These are phyloP conservation scores for Ptilorrhoa leucosticta DNA, from an alignment of 2,113 vertebrate species.

Conservation along the genomic window DNA sequence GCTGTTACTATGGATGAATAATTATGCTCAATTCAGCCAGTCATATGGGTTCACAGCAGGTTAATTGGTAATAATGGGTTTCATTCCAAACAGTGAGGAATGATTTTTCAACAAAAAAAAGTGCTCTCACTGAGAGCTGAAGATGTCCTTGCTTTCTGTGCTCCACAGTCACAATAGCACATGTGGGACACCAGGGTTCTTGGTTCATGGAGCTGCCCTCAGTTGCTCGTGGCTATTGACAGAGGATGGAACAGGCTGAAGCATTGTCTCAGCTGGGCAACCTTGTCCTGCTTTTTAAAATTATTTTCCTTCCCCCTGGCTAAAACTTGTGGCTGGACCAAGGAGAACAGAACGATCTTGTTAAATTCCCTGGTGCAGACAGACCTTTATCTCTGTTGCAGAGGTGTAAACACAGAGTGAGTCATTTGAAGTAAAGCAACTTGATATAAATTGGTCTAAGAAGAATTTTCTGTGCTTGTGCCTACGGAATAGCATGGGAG, in stretches of 20 bases:
- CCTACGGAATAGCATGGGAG: background rate
- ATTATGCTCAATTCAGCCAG: constrained; percentile 81
- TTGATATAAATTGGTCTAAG: background rate
- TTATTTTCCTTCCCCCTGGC: background rate
- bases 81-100: constrained; percentile 76
- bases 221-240: background rate
- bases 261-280: background rate
- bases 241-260: background rate
- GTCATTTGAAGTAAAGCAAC: background rate
- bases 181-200: background rate
- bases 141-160: constrained; percentile 16
- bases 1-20: constrained; percentile 83
- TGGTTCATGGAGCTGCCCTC: background rate
- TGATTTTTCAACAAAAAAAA: constrained; percentile 68
- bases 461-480: background rate
- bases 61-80: constrained; percentile 86
- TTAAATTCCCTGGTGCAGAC: background rate
- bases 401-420: background rate
- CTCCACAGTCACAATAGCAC: background rate
- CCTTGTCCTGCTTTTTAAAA: background rate
- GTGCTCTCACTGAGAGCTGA: constrained; percentile 19
- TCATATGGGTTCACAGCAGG: constrained; percentile 80
- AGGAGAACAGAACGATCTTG: background rate
- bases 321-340: background rate
- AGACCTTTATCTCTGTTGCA: background rate